Evolutionary conservation across 2,113 vertebrate species (phyloP).

Genomic region (Bubo blakistoni): DNA sequence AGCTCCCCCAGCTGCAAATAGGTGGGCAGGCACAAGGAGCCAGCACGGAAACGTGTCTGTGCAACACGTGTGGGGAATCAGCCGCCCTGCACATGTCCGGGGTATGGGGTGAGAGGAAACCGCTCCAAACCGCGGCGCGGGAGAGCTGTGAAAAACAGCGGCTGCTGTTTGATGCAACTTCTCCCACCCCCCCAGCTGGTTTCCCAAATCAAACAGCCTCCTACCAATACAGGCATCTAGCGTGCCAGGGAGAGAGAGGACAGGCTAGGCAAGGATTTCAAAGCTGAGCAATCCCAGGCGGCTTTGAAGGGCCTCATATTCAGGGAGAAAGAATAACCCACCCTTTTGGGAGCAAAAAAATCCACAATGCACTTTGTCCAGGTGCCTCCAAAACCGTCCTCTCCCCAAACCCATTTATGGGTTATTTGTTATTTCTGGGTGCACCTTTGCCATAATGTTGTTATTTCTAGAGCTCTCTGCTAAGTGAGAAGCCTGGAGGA

Average conservation of each 20-base stretch:
- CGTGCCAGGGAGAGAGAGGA: fast-evolving
- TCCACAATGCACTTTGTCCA: neutral
- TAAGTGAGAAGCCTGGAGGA: neutral
- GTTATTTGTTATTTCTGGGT: neutral
- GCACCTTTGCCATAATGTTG: neutral
- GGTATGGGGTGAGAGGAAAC: neutral
- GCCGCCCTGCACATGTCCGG: neutral
- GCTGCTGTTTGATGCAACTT: fast-evolving
- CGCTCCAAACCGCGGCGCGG: fast-evolving
- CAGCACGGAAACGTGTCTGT: neutral
- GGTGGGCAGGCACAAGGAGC: slow-evolving; percentile 6
- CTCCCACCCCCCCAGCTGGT: neutral
- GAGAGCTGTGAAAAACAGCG: neutral
- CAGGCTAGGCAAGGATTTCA: neutral
- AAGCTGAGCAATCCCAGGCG: neutral
- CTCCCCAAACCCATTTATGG: neutral
- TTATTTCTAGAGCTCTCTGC: neutral
- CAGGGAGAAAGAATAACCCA: neutral
- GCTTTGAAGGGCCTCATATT: neutral
- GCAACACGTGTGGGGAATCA: neutral
- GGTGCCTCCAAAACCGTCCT: neutral
- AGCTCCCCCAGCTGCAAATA: slow-evolving; percentile 10
- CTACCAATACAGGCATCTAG: neutral
- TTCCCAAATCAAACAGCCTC: neutral
- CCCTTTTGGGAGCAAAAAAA: neutral